A percentile compares a stretch with the other conserved stretches of the same genome.
phyloP scores from a whole-genome alignment of 2,113 vertebrate genomes.

The Bubo scandiacus region DNA sequence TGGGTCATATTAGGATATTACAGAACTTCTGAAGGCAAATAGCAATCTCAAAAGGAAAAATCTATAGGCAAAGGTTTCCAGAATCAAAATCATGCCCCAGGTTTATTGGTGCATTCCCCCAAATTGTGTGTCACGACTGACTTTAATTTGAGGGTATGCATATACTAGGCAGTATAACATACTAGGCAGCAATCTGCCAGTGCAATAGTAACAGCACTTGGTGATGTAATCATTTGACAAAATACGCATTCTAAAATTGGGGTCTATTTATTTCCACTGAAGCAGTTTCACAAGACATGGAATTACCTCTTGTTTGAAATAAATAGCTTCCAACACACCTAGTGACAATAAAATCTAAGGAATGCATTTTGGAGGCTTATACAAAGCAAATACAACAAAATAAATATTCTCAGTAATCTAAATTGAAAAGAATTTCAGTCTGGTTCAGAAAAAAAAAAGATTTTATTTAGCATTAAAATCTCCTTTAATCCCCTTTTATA shows the following conservation, averaged over 20 bases:
- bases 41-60: background rate
- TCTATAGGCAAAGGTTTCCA: background rate
- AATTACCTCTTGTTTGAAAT: background rate
- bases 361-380: background rate
- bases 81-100: background rate
- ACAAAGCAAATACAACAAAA: background rate
- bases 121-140: rapidly evolving
- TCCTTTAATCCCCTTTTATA: background rate
- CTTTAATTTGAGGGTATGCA: background rate
- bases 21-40: background rate
- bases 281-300: background rate
- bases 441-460: background rate
- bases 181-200: background rate
- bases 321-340: background rate
- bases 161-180: background rate
- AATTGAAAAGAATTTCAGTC: background rate
- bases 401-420: background rate
- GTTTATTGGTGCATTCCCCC: background rate
- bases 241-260: background rate
- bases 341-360: background rate
- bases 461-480: background rate
- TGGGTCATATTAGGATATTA: rapidly evolving
- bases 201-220: background rate
- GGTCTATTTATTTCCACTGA: background rate
- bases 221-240: background rate